Conservation (phyloP, 2,888 invertebrate species). For the Yponomeuta sedellus region DNA sequence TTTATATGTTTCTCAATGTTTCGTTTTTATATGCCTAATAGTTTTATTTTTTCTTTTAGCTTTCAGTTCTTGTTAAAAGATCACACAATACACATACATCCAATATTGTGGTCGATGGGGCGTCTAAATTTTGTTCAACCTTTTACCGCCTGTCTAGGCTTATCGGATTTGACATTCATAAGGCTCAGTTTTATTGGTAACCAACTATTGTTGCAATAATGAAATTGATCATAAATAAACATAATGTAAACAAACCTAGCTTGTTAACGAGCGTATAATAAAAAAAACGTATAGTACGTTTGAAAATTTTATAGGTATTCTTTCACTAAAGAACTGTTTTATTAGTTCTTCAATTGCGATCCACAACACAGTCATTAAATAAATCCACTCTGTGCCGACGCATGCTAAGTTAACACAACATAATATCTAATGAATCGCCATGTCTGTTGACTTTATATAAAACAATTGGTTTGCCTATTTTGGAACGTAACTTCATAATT, state of each 20-base stretch:
- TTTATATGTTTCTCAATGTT: neutral
- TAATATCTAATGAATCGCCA: neutral
- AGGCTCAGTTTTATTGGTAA: neutral
- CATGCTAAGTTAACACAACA: neutral
- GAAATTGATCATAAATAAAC: conserved; percentile 20
- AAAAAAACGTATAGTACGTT: conserved; percentile 21
- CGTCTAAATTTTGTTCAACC: neutral
- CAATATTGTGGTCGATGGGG: neutral
- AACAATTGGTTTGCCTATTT: too few relatives aligned
- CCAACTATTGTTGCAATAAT: conserved; percentile 9
- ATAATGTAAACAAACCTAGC: conserved; percentile 27
- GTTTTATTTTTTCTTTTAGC: neutral
- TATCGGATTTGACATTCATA: conserved; percentile 4
- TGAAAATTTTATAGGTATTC: neutral
- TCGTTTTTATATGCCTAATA: neutral
- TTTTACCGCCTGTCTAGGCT: conserved; percentile 1
- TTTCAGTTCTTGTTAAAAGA: neutral
- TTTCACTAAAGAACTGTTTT: neutral
- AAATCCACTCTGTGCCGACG: neutral
- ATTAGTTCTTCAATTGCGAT: too few relatives aligned
- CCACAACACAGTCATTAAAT: neutral
- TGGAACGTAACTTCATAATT: too few relatives aligned
- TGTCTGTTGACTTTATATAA: too few relatives aligned
- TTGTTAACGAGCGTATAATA: conserved; percentile 25
- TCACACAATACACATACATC: neutral